phyloP scores from a whole-genome alignment of 2,797 vertebrate species.

The Phataginus tricuspis region DNA sequence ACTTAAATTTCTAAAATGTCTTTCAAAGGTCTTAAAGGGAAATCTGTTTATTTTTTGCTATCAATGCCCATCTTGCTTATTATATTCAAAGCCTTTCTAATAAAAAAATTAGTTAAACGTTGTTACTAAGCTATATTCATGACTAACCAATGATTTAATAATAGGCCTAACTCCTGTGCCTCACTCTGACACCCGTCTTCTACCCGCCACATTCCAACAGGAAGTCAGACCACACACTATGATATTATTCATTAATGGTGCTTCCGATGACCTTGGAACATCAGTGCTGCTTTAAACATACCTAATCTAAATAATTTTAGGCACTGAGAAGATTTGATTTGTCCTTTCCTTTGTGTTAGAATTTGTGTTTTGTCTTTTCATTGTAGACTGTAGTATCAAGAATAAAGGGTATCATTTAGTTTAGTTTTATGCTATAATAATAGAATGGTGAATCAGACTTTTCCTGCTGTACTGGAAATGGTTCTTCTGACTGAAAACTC shows the following conservation, averaged over 20 bases:
- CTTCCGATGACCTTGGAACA: not conserved
- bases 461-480: constrained; percentile 12
- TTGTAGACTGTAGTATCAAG: not conserved
- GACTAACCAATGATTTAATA: not conserved
- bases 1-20: not conserved
- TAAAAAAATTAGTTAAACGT: constrained; percentile 36
- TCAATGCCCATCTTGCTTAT: not conserved
- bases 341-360: not conserved
- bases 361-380: not conserved
- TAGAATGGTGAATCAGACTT: not conserved
- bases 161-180: not conserved
- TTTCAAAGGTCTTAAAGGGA: constrained; percentile 45
- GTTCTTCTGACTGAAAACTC: not conserved
- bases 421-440: constrained; percentile 9
- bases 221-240: not conserved
- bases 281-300: not conserved
- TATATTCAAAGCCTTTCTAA: constrained; percentile 36
- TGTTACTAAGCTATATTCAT: not conserved
- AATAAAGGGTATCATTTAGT: constrained; percentile 18
- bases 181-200: not conserved
- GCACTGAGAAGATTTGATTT: constrained; percentile 6
- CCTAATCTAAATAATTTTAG: constrained; percentile 20
- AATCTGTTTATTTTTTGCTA: not conserved
- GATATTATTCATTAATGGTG: not conserved
- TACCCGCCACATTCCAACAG: not conserved